phyloP scores from a whole-genome alignment of 2,113 vertebrate genomes.

The Petroica traversi region DNA sequence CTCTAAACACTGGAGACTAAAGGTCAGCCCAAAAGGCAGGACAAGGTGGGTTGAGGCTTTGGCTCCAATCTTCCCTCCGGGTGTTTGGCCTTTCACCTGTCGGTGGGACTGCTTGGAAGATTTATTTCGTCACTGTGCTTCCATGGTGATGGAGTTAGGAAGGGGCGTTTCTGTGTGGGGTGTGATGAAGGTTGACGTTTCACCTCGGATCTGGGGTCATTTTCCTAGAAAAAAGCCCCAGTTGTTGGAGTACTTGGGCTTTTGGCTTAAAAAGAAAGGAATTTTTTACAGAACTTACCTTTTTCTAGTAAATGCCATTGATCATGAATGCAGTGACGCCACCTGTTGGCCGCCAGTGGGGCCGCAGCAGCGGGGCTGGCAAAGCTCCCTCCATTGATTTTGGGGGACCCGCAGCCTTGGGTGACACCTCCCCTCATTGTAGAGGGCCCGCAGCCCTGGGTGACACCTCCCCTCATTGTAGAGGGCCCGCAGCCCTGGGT shows the following conservation, averaged over 20 bases:
- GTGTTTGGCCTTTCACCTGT: background rate
- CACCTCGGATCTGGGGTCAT: background rate
- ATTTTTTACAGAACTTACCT: background rate
- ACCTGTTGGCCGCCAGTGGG: background rate
- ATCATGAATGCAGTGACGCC: background rate
- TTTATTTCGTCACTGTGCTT: background rate
- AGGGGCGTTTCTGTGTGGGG: no score
- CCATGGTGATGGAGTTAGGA: background rate
- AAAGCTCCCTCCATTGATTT: background rate
- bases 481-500: no score
- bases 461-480: no score
- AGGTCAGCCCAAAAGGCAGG: background rate
- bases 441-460: no score
- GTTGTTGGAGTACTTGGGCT: background rate
- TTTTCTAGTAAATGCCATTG: background rate
- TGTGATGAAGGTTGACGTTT: background rate
- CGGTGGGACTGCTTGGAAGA: rapidly evolving
- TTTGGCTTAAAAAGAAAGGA: background rate
- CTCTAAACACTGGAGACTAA: background rate
- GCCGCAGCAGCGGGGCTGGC: background rate
- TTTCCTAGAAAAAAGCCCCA: rapidly evolving
- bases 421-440: background rate
- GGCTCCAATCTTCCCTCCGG: rapidly evolving
- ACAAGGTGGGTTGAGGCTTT: background rate
- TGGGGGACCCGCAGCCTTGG: background rate